phyloP scores from a whole-genome alignment of 2,888 invertebrate species.

The Oscheius sp. region DNA sequence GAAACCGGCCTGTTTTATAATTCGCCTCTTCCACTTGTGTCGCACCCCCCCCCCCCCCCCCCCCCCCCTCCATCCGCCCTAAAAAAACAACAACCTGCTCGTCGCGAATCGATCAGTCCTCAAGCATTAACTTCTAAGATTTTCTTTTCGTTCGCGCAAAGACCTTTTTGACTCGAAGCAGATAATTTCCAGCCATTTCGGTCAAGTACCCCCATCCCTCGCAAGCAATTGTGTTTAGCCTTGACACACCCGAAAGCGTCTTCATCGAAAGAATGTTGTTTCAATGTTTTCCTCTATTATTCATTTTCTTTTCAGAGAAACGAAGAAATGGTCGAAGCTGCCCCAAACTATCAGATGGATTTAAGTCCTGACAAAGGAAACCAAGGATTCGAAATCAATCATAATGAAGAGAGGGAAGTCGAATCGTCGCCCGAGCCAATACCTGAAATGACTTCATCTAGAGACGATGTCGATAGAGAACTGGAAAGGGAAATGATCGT shows the following conservation, averaged over 20 bases:
- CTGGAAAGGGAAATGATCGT: constrained; percentile 23
- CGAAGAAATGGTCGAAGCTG: constrained; percentile 15
- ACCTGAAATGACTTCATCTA: not conserved
- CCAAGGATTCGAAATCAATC: not conserved
- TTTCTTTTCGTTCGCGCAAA: no score
- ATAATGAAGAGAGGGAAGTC: not conserved
- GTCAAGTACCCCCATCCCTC: not conserved
- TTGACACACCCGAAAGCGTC: constrained; percentile 20
- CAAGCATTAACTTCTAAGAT: not conserved
- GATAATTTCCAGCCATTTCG: not conserved
- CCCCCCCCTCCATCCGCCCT: no score
- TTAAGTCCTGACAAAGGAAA: not conserved
- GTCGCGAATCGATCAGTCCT: not conserved
- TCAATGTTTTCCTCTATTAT: not conserved
- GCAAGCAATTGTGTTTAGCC: constrained; percentile 3
- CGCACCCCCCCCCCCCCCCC: no score
- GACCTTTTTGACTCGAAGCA: no score
- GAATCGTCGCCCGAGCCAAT: not conserved
- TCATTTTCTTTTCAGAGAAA: not conserved
- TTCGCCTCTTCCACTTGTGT: not conserved
- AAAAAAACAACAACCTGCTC: constrained; percentile 20
- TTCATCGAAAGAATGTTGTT: no score
- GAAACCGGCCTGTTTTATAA: not conserved
- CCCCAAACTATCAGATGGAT: not conserved
- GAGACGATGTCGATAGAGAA: constrained; percentile 1